phyloP scores from a whole-genome alignment of 2,113 vertebrate species.

The Notarius lentiginosus region DNA sequence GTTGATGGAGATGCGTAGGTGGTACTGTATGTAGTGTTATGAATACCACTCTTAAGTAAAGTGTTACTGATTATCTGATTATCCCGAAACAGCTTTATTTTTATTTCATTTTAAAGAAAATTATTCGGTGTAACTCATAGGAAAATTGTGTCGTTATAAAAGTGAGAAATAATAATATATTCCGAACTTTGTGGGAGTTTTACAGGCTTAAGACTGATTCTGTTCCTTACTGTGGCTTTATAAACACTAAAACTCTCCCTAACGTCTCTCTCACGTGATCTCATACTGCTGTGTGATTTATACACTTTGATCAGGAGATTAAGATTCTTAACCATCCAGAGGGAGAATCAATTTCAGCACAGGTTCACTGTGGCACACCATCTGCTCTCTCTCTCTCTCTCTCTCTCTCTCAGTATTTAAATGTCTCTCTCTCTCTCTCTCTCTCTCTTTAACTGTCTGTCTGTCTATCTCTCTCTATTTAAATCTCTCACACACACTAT shows the following conservation, averaged over 20 bases:
- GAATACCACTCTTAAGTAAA: not conserved
- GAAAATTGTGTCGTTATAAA: not conserved
- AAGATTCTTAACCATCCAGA: not conserved
- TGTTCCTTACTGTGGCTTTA: not conserved
- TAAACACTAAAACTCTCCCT: not conserved
- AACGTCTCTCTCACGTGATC: not conserved
- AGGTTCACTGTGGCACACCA: not conserved
- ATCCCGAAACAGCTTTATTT: not conserved
- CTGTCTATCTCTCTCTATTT: no score
- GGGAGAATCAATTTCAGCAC: not conserved
- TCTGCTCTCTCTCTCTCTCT: not conserved
- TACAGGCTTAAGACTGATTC: not conserved
- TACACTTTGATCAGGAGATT: conserved; percentile 6
- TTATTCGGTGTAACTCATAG: no score
- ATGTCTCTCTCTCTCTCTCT: not conserved
- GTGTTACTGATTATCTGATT: not conserved
- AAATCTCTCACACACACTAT: no score
- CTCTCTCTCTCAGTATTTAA: not conserved
- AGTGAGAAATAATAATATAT: not conserved
- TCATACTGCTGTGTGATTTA: not conserved
- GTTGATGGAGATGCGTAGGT: no score
- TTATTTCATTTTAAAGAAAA: no score
- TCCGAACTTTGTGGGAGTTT: not conserved
- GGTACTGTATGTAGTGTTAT: not conserved
- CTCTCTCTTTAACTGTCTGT: no score